Percentiles rank a stretch among this genome's conserved stretches.
Evolutionary conservation across 2,888 invertebrate species (phyloP).

Genomic region (Hirtodrosophila cameraria): DNA sequence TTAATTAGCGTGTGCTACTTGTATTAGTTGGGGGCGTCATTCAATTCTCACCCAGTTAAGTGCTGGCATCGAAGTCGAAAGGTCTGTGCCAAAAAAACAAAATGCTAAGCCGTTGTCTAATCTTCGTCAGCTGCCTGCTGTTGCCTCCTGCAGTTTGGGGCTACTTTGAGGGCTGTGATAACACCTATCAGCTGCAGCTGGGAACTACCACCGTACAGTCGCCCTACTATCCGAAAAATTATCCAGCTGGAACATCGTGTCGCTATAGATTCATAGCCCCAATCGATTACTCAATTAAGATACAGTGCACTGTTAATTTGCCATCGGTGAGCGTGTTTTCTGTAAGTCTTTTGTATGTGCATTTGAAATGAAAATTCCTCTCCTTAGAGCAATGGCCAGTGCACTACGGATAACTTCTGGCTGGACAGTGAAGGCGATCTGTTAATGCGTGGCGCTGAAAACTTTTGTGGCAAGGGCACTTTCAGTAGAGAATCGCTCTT

Average conservation of each 20-base stretch:
- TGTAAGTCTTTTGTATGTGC: neutral
- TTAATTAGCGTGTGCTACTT: constrained; percentile 23
- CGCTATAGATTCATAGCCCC: constrained; percentile 81
- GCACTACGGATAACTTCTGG: constrained; percentile 80
- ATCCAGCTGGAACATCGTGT: constrained; percentile 79
- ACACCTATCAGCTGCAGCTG: constrained; percentile 46
- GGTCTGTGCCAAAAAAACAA: constrained; percentile 36
- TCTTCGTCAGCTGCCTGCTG: constrained; percentile 40
- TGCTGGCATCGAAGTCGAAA: constrained; percentile 40
- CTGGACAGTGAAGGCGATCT: constrained; percentile 79
- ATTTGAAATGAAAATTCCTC: neutral
- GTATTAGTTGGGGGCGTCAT: constrained; percentile 53
- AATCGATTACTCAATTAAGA: constrained; percentile 65
- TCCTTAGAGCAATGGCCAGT: constrained; percentile 47
- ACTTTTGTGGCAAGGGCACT: constrained; percentile 77
- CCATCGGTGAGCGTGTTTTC: constrained; percentile 63
- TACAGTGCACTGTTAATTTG: constrained; percentile 68
- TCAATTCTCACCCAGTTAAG: constrained; percentile 54
- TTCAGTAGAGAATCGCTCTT: constrained; percentile 67
- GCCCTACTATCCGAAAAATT: constrained; percentile 76
- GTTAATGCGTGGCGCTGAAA: constrained; percentile 69
- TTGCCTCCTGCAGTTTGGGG: constrained; percentile 40
- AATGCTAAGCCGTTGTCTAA: constrained; percentile 48
- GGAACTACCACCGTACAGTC: constrained; percentile 74
- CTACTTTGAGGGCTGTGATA: constrained; percentile 76